Base-by-base conservation (phyloP, 2,888 invertebrate species). In the Phoenoteleia sp. region DNA sequence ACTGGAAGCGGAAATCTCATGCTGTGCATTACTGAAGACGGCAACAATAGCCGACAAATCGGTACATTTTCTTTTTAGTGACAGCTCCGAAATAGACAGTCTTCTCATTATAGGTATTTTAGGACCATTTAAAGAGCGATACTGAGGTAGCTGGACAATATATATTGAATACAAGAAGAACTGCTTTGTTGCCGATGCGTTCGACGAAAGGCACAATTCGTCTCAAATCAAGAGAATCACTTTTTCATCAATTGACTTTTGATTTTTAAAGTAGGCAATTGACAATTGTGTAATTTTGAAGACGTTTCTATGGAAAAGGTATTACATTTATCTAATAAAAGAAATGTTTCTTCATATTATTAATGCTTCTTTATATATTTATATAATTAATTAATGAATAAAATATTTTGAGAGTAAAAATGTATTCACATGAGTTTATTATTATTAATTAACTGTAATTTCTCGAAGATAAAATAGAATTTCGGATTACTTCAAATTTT, bases 1-100 rank as follows among this genome's bases (percentile, higher is more conserved):
- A 42, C 64, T 80, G 66, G 45, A 74, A 87, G 90, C 91, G 92
- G 92, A 92, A 91, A 89, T 92, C 88, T 90, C 92, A 83, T 90
- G 92, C 92, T 92, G 92, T 62, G 92, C 89, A 90, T 89, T 90
- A 90, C 71, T 17, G 13, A 62, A 80, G 47, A 33, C 47, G 49
- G 9, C 56, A 39, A 86, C 86, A 86, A 84, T 58, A 25, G 64
- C 3, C 52, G 49, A 84, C 83, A 79, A 84, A 84, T 82, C 42
- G 77, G 47, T 52, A 77, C 54, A 71, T 69, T 79, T 71, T 64
- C 76, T 72, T 81, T 54, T 56, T 52, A 33, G 54, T 64, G 77
- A 66, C 76, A 69, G 29, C n/a, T 45, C n/a, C 6, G 42, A 11
- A 79, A 67, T 72, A 67, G 74, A 76, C 66, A 47, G 62, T 39